Percentiles rank a stretch among this genome's conserved stretches.
These are phyloP conservation scores for Lophius americanus DNA, from an alignment of 2,797 vertebrate genomes.

Conservation along the genomic window DNA sequence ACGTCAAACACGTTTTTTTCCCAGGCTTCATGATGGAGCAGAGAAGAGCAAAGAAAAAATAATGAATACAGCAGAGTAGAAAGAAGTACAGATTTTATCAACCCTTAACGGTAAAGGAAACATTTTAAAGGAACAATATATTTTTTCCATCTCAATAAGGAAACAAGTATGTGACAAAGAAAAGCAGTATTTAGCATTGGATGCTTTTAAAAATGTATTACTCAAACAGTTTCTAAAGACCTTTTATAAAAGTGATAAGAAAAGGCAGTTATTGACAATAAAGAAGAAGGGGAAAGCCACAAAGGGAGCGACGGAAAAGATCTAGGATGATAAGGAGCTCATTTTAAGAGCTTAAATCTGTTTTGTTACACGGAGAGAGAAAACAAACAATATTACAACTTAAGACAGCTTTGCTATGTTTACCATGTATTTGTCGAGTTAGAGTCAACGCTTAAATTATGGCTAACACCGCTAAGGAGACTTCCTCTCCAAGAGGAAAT, in stretches of 20 bases:
- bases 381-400: slow-evolving; percentile 3
- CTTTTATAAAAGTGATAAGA: slow-evolving; percentile 35
- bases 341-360: slow-evolving; percentile 46
- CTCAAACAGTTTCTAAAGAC: slow-evolving; percentile 15
- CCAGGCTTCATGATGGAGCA: neutral
- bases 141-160: slow-evolving; percentile 28
- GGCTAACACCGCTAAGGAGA: slow-evolving; percentile 16
- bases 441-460: slow-evolving; percentile 13
- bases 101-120: slow-evolving; percentile 15
- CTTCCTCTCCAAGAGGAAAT: slow-evolving; percentile 17
- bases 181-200: slow-evolving; percentile 22
- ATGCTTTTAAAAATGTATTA: slow-evolving; percentile 20
- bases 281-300: slow-evolving; percentile 27
- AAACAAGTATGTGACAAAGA: neutral
- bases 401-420: slow-evolving; percentile 30
- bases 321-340: slow-evolving; percentile 27
- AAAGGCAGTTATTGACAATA: slow-evolving; percentile 44
- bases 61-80: neutral
- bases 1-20: neutral
- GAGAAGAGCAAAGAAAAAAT: neutral
- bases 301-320: slow-evolving; percentile 40
- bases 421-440: slow-evolving; percentile 18
- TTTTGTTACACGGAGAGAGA: slow-evolving; percentile 30
- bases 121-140: slow-evolving; percentile 20
- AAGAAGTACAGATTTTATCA: neutral